These are phyloP conservation scores for Coleophora deauratella DNA, from an alignment of 2,888 invertebrate species.

Conservation along the genomic window DNA sequence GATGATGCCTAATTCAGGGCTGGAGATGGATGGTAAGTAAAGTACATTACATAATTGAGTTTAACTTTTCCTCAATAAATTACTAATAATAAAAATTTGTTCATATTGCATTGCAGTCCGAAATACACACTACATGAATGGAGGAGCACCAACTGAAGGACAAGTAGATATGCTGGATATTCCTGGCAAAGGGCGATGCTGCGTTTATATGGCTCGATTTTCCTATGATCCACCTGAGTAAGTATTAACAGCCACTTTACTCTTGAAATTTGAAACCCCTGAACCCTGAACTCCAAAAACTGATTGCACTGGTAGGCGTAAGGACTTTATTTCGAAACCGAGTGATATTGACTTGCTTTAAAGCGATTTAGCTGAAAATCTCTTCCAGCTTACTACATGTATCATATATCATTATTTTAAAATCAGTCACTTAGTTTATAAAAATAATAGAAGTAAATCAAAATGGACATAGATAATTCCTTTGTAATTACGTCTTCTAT, in stretches of 20 bases:
- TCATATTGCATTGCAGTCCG: slow-evolving; percentile 46
- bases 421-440: too few species aligned
- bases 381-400: too few species aligned
- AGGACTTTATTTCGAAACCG: too few species aligned
- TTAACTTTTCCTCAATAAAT: not conserved
- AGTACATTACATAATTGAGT: slow-evolving; percentile 6
- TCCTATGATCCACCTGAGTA: slow-evolving; percentile 81
- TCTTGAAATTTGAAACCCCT: not conserved
- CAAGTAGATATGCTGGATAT: slow-evolving; percentile 92
- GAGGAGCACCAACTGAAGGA: slow-evolving; percentile 76
- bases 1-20: slow-evolving; percentile 61
- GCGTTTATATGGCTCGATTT: slow-evolving; percentile 92
- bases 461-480: too few species aligned
- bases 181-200: slow-evolving; percentile 94
- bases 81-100: not conserved
- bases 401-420: too few species aligned
- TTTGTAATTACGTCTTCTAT: too few species aligned
- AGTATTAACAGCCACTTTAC: slow-evolving; percentile 31
- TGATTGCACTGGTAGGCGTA: too few species aligned
- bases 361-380: too few species aligned
- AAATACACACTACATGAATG: slow-evolving; percentile 72
- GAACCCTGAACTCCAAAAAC: not conserved
- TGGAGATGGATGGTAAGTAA: slow-evolving; percentile 64
- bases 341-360: too few species aligned
- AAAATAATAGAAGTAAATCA: too few species aligned